A percentile compares a stretch with the other conserved stretches of the same genome.
phyloP scores from a whole-genome alignment of 1,140 invertebrate species.

The Glossosoma conforme region DNA sequence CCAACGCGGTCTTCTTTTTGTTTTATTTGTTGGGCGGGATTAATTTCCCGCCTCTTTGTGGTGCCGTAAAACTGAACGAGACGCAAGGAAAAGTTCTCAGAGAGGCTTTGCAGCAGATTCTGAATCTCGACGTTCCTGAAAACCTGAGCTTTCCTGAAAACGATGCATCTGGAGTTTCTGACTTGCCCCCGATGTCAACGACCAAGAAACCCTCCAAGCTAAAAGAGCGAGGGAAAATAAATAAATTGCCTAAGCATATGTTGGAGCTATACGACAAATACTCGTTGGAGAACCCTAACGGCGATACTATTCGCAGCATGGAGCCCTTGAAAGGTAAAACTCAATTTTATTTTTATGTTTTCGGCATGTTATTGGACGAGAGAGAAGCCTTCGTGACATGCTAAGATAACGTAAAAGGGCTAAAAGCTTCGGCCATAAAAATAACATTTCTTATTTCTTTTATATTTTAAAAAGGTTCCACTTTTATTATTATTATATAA shows the following conservation, averaged over 20 bases:
- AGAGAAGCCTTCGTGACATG: no score
- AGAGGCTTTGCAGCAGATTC: conserved; percentile 3
- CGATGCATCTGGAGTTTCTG: no score
- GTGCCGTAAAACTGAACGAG: conserved; percentile 10
- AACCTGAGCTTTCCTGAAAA: background rate
- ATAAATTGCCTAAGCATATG: conserved; percentile 20
- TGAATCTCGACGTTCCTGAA: conserved; percentile 10
- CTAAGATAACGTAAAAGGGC: no score
- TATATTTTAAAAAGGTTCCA: no score
- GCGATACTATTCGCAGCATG: conserved; percentile 23
- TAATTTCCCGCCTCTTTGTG: conserved; percentile 4
- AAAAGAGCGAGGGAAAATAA: background rate
- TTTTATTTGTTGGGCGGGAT: conserved; percentile 1
- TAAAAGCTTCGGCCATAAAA: no score
- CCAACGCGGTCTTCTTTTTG: conserved; percentile 4
- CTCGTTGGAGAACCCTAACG: background rate
- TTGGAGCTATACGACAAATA: conserved; percentile 15
- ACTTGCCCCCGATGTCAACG: background rate
- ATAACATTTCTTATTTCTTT: no score
- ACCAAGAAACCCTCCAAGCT: background rate
- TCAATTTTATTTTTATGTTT: no score
- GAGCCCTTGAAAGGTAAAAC: conserved; percentile 25
- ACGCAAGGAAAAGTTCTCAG: conserved; percentile 19
- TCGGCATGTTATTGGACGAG: no score
- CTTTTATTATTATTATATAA: no score